Percentiles rank a stretch among this genome's conserved stretches.
These are phyloP conservation scores for Drosophila histrio DNA, from an alignment of 2,888 invertebrate genomes.

Conservation along the genomic window DNA sequence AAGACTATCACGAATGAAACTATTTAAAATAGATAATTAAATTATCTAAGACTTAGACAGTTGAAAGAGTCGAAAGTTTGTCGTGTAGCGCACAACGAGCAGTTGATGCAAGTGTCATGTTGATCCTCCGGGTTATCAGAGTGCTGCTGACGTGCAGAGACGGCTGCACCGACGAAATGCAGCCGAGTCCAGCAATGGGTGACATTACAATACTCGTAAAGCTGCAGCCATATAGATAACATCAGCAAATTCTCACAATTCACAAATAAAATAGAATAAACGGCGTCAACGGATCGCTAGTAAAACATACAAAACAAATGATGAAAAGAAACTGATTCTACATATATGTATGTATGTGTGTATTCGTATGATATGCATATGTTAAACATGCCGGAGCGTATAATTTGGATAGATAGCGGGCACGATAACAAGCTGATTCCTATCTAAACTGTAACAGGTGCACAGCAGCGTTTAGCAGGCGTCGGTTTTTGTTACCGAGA, in stretches of 20 bases:
- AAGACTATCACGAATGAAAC: neutral
- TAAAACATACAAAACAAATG: constrained; percentile 21
- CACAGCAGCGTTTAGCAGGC: constrained; percentile 65
- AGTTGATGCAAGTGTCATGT: neutral
- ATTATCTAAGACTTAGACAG: neutral
- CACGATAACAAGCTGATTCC: constrained; percentile 76
- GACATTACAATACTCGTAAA: constrained; percentile 22
- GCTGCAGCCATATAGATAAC: constrained; percentile 37
- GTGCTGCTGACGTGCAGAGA: neutral
- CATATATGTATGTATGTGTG: constrained; percentile 3
- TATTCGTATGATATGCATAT: constrained; percentile 11
- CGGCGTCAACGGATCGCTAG: constrained; percentile 17
- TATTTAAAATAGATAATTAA: neutral
- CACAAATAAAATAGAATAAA: constrained; percentile 11
- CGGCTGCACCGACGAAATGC: constrained; percentile 15
- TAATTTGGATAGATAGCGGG: constrained; percentile 57
- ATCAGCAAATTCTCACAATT: constrained; percentile 22
- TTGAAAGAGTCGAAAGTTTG: neutral
- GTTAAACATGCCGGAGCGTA: constrained; percentile 1
- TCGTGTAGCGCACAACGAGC: constrained; percentile 15
- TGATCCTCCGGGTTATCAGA: constrained; percentile 51
- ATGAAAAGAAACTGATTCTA: constrained; percentile 9
- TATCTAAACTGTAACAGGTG: constrained; percentile 80
- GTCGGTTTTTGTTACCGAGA: constrained; percentile 51
- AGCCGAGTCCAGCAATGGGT: neutral